These are phyloP conservation scores for Schizotus pectinicornis DNA, from an alignment of 2,888 invertebrate species.

Conservation along the genomic window DNA sequence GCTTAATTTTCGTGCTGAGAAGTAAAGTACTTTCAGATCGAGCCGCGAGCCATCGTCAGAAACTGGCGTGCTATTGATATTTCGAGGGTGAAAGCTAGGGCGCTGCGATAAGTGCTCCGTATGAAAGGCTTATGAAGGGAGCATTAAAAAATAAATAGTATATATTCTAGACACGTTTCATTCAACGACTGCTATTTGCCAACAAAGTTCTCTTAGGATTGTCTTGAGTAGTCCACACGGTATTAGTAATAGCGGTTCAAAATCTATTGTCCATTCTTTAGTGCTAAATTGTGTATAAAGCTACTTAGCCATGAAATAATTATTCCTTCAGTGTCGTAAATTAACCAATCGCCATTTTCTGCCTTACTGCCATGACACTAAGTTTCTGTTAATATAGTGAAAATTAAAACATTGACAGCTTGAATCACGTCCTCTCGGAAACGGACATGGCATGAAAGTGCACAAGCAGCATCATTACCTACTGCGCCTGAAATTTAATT, in stretches of 20 bases:
- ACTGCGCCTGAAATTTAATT: constrained; percentile 8
- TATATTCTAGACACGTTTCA: constrained; percentile 16
- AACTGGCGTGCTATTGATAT: constrained; percentile 1
- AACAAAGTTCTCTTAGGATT: constrained; percentile 13
- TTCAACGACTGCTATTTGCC: constrained; percentile 13
- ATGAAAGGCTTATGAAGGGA: constrained; percentile 9
- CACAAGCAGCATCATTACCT: not conserved
- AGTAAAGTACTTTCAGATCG: too few species aligned
- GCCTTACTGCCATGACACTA: constrained; percentile 19
- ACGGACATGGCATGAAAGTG: not conserved
- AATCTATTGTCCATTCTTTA: constrained; percentile 25
- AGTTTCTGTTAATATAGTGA: too few species aligned
- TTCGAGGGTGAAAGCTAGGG: not conserved
- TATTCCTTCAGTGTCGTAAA: constrained; percentile 20
- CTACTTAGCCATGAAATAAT: constrained; percentile 20
- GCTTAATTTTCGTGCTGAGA: too few species aligned
- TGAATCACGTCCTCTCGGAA: too few species aligned
- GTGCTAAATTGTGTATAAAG: constrained; percentile 22
- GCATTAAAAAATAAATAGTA: constrained; percentile 16
- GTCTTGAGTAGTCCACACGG: constrained; percentile 15
- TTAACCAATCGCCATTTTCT: constrained; percentile 27
- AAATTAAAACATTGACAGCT: too few species aligned
- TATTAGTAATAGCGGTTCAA: constrained; percentile 18
- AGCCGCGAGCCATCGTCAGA: too few species aligned
- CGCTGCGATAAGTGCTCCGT: not conserved